Conservation (phyloP, 2,797 vertebrate genomes). For the Microhierax caerulescens region DNA sequence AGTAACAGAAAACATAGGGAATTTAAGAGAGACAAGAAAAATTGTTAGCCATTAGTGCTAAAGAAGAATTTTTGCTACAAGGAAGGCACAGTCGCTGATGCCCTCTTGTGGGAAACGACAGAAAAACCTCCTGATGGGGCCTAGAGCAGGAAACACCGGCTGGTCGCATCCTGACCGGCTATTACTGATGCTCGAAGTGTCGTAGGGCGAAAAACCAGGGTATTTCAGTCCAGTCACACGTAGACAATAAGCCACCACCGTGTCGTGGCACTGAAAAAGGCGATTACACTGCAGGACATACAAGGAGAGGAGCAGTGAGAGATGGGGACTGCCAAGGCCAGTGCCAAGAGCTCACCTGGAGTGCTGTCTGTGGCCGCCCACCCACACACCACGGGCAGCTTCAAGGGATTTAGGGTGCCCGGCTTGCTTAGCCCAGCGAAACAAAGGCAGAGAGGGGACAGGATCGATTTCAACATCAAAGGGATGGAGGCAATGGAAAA, state of each 20-base stretch:
- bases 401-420: not conserved
- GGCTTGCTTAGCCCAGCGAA: not conserved
- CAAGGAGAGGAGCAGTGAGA: not conserved
- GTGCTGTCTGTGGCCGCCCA: not conserved
- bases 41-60: rapidly evolving
- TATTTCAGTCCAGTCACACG: not conserved
- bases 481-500: not conserved
- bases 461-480: not conserved
- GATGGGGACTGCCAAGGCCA: not conserved
- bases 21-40: not conserved
- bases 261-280: not conserved
- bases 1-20: rapidly evolving
- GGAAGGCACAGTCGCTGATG: not conserved
- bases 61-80: rapidly evolving
- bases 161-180: rapidly evolving
- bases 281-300: not conserved
- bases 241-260: not conserved
- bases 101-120: not conserved
- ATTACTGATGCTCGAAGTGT: rapidly evolving
- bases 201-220: rapidly evolving
- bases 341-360: not conserved
- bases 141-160: rapidly evolving
- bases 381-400: not conserved
- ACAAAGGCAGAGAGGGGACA: not conserved
- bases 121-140: not conserved